A percentile compares a stretch with the other conserved stretches of the same genome.
Conservation (phyloP, 2,797 vertebrate genomes). For the Dryobates pubescens region DNA sequence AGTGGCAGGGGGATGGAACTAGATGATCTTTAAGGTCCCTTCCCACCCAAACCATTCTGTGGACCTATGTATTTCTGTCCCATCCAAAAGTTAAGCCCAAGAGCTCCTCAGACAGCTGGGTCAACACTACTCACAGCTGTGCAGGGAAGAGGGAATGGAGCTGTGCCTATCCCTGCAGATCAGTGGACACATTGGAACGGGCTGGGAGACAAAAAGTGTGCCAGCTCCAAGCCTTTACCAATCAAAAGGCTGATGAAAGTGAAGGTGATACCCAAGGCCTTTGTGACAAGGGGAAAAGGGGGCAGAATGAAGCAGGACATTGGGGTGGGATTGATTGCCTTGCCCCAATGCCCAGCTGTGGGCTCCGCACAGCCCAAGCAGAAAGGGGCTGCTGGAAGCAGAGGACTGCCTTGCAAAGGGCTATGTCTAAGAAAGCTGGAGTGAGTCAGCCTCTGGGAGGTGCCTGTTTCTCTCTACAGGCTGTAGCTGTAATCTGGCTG, state of each 20-base stretch:
- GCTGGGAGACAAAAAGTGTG: neutral
- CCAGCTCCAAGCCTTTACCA: neutral
- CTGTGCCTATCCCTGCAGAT: neutral
- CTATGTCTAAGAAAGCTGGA: neutral
- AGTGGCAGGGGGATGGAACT: too few relatives aligned
- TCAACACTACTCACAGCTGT: neutral
- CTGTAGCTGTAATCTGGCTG: neutral
- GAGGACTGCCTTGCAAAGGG: neutral
- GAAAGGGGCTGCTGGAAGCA: neutral
- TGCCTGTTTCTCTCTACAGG: conserved; percentile 19
- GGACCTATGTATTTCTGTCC: too few relatives aligned
- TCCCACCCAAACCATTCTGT: too few relatives aligned
- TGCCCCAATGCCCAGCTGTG: neutral
- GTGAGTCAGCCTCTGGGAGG: conserved; percentile 39
- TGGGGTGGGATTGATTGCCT: neutral
- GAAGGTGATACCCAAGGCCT: neutral
- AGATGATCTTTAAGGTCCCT: too few relatives aligned
- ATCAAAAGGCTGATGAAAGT: neutral
- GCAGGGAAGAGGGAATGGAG: neutral
- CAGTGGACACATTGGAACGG: neutral
- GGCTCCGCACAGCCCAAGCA: neutral
- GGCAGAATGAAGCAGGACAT: neutral
- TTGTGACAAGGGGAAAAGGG: neutral
- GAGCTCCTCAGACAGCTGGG: neutral
- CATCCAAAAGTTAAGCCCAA: neutral